Base-by-base conservation (phyloP, 2,797 vertebrate species). In the Lacerta agilis region DNA sequence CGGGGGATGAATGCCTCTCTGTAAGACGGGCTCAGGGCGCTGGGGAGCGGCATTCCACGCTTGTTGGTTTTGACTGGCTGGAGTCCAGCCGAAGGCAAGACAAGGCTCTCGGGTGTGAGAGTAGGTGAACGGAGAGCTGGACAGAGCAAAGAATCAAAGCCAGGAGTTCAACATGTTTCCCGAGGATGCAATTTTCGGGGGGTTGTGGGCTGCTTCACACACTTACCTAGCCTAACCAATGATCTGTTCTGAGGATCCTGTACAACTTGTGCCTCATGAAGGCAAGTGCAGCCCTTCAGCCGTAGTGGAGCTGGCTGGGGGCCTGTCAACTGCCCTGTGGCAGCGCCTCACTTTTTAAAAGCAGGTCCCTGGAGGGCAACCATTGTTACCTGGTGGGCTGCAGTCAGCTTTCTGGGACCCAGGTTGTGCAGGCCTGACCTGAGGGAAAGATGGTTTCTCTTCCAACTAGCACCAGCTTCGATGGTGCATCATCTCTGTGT, bases 21-120 rank as follows among this genome's bases (percentile, higher is more conserved):
- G 71, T 55, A 45, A 45, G 72, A 27, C 0, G n/a, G 83, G 86
- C 86, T 76, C 66, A 15, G 86, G 15, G 8, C 55, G 7, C 20
- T 0, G 5, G 1, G 79, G 41, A 90, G 86, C 80, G 41, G 0
- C 91, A 89, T 94, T 94, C 92, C 92, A 6, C 41, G 61, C 73
- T 1, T 82, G 18, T 1, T 73, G 45, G 86, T 72, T 90, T 87
- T 8, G 0, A 29, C 83, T 93, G 90, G 92, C 85, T 7, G 8
- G 0, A 1, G 0, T 72, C 88, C 92, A 77, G 67, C 0, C 0
- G 2, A 2, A 33, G 73, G 1, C 5, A 38, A 76, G 76, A 69
- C 43, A 17, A 3, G 29, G 0, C 83, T 67, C 0, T 4, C 0
- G 41, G 71, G 76, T 55, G 0, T 0, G 8, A 76, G 79, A 61